Evolutionary conservation across 2,888 invertebrate genomes (phyloP).

Genomic region (Dasysyrphus albostriatus): DNA sequence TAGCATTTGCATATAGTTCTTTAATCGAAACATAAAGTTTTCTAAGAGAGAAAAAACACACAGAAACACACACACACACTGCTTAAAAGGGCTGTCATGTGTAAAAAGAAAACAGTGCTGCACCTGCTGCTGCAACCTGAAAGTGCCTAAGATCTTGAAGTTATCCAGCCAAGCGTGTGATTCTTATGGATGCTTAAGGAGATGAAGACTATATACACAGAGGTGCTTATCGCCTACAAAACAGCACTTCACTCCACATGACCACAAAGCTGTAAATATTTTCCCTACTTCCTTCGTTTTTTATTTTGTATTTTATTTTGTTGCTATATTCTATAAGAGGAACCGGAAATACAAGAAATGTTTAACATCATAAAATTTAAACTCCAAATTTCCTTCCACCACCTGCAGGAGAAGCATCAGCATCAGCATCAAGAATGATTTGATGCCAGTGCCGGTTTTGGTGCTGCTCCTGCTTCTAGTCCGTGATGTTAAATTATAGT

Average conservation of each 20-base stretch:
- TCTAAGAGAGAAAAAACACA: not conserved
- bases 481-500: slow-evolving; percentile 51
- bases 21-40: slow-evolving; percentile 7
- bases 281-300: slow-evolving; percentile 11
- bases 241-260: slow-evolving; percentile 22
- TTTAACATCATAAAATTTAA: slow-evolving; percentile 63
- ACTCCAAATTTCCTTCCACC: slow-evolving; percentile 40
- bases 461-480: slow-evolving; percentile 6
- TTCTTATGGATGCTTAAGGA: slow-evolving; percentile 20
- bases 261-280: slow-evolving; percentile 39
- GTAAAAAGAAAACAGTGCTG: slow-evolving; percentile 4
- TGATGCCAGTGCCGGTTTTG: slow-evolving; percentile 25
- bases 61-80: not conserved
- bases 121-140: not conserved
- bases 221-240: slow-evolving; percentile 34
- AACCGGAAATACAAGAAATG: slow-evolving; percentile 71
- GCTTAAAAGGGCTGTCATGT: not conserved
- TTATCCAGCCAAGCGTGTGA: slow-evolving; percentile 29
- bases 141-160: slow-evolving; percentile 13
- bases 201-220: not conserved
- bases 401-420: not conserved
- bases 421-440: slow-evolving; percentile 13
- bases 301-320: not conserved
- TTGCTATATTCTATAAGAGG: slow-evolving; percentile 31
- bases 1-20: slow-evolving; percentile 3